These are phyloP conservation scores for Acrocephalus kingi DNA, from an alignment of 2,113 vertebrate genomes.

Conservation along the genomic window DNA sequence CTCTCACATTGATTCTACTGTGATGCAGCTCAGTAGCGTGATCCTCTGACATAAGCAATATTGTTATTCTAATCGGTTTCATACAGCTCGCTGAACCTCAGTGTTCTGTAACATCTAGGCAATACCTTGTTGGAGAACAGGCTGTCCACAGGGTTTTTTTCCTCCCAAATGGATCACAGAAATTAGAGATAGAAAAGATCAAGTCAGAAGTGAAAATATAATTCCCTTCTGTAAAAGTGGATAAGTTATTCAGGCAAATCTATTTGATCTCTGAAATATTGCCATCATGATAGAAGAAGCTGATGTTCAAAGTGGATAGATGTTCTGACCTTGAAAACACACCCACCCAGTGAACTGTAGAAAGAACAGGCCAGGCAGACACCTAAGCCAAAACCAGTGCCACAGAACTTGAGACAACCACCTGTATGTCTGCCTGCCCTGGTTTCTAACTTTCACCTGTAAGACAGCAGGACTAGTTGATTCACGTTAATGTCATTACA, in stretches of 20 bases:
- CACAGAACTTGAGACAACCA: not conserved
- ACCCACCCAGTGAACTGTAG: not conserved
- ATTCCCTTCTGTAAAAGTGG: constrained; percentile 46
- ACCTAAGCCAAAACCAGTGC: not conserved
- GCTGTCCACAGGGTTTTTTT: not conserved
- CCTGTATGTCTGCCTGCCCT: not conserved
- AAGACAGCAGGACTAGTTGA: not conserved
- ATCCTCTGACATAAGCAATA: constrained; percentile 39
- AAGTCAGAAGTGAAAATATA: constrained; percentile 17
- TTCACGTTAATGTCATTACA: not conserved
- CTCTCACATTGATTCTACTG: not conserved
- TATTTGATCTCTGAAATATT: constrained; percentile 17
- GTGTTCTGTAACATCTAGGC: constrained; percentile 30
- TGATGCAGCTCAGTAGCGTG: not conserved
- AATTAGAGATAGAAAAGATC: constrained; percentile 42
- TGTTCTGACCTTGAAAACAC: not conserved
- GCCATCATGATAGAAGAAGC: not conserved
- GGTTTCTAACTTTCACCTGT: not conserved
- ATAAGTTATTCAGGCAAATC: constrained; percentile 46
- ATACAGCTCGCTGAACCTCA: constrained; percentile 1
- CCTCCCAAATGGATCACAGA: constrained; percentile 1
- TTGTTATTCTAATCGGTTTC: constrained; percentile 1
- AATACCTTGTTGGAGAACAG: constrained; percentile 13
- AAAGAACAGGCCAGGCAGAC: not conserved
- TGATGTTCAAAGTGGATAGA: not conserved